Percentiles rank a stretch among this genome's conserved stretches.
Evolutionary conservation across 2,888 invertebrate genomes (phyloP).

Genomic region (Frankliniella intonsa): DNA sequence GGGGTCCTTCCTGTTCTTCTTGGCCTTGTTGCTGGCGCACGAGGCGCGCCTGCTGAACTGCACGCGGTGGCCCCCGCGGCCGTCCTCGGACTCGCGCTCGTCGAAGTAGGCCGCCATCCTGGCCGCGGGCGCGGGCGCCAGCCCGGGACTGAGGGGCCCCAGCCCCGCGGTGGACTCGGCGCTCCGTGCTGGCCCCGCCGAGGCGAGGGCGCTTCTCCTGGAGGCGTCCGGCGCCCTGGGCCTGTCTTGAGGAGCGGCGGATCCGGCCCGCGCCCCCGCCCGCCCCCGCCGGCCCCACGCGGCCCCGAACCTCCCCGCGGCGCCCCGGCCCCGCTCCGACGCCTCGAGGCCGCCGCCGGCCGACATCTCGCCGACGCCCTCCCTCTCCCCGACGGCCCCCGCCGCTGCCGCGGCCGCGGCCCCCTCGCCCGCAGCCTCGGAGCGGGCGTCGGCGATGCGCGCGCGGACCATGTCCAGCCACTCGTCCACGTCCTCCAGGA

Average conservation of each 20-base stretch:
- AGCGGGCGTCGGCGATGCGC: background rate
- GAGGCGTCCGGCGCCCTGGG: background rate
- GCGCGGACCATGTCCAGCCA: constrained; percentile 15
- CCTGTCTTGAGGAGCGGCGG: constrained; percentile 3
- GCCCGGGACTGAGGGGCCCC: background rate
- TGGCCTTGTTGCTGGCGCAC: background rate
- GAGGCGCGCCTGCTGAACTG: too few species aligned
- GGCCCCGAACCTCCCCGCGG: background rate
- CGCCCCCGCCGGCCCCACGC: background rate
- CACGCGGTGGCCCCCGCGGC: background rate
- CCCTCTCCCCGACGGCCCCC: background rate
- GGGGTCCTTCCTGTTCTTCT: background rate
- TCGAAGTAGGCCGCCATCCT: constrained; percentile 14
- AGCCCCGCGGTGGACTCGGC: background rate
- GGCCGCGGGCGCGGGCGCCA: background rate
- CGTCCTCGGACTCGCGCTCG: background rate
- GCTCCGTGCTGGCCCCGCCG: background rate
- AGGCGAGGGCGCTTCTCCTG: background rate
- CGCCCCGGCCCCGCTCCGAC: background rate
- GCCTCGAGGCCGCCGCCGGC: background rate
- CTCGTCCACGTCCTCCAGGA: constrained; percentile 23
- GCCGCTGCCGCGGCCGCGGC: background rate
- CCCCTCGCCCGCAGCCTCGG: constrained; percentile 9
- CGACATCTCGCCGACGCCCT: background rate
- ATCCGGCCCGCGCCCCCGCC: background rate